Conservation (phyloP, 2,797 vertebrate genomes). For the Aplochiton taeniatus region DNA sequence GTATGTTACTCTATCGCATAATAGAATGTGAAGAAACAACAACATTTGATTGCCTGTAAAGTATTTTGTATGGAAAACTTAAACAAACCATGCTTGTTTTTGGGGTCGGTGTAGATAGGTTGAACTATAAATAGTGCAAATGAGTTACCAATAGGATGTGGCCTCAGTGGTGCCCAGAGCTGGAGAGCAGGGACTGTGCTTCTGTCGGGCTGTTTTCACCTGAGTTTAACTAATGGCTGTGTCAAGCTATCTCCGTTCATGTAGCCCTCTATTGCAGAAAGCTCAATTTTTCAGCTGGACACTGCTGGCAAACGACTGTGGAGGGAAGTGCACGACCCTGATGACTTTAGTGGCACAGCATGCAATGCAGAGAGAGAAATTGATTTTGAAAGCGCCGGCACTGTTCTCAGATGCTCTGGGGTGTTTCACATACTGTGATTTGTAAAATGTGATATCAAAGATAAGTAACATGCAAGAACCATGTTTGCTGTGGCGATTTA, state of each 20-base stretch:
- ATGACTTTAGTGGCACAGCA: constrained; percentile 66
- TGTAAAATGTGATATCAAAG: neutral
- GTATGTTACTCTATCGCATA: no score
- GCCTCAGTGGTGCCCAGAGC: constrained; percentile 59
- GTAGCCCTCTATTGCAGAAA: constrained; percentile 65
- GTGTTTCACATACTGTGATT: neutral
- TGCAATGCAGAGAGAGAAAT: constrained; percentile 68
- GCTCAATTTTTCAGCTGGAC: constrained; percentile 72
- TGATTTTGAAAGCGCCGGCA: constrained; percentile 62
- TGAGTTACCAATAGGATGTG: constrained; percentile 63
- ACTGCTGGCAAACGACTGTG: constrained; percentile 59
- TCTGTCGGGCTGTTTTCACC: constrained; percentile 73
- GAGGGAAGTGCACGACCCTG: constrained; percentile 68
- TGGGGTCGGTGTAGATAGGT: constrained; percentile 12
- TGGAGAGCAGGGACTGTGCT: constrained; percentile 58
- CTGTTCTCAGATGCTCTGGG: constrained; percentile 32
- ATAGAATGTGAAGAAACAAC: no score
- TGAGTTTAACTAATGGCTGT: constrained; percentile 76
- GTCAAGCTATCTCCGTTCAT: constrained; percentile 75
- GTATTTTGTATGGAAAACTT: no score
- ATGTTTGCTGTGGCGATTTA: neutral
- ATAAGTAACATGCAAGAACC: neutral
- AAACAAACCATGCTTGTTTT: no score
- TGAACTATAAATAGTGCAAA: constrained; percentile 36
- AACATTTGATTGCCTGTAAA: no score